Conservation (phyloP, 2,113 vertebrate species). For the Strigops habroptila region DNA sequence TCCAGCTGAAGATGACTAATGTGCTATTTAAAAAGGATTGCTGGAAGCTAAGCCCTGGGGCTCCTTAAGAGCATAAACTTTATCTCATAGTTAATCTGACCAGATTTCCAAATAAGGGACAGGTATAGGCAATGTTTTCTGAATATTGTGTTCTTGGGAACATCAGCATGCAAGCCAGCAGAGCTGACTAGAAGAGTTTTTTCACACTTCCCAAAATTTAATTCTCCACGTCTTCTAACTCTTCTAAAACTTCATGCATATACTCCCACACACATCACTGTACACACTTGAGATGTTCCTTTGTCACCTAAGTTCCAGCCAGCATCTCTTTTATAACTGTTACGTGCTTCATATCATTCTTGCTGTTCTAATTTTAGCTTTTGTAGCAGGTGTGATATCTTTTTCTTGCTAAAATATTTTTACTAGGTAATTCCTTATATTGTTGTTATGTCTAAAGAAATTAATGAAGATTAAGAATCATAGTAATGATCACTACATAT, state of each 20-base stretch:
- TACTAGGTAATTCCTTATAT: not conserved
- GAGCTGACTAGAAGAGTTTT: not conserved
- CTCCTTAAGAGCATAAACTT: constrained; percentile 13
- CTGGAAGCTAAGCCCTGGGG: not conserved
- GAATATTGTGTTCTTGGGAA: not conserved
- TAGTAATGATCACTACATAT: not conserved
- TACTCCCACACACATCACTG: not conserved
- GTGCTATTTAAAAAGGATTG: constrained; percentile 10
- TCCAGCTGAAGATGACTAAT: constrained; percentile 15
- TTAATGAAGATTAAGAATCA: not conserved
- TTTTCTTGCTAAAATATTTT: not conserved
- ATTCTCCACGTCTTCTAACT: not conserved
- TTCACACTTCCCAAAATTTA: not conserved
- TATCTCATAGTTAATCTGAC: constrained; percentile 9
- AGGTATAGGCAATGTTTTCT: not conserved
- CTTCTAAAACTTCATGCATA: not conserved
- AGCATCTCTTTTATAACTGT: not conserved
- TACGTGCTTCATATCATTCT: not conserved
- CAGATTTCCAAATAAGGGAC: not conserved
- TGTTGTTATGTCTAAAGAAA: not conserved
- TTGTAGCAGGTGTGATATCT: not conserved
- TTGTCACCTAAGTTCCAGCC: not conserved
- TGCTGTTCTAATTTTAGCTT: not conserved
- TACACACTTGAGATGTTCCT: not conserved
- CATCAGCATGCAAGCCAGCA: not conserved